Percentiles rank a stretch among this genome's conserved stretches.
Evolutionary conservation across 2,113 vertebrate genomes (phyloP).

Genomic region (Saiga tatarica): DNA sequence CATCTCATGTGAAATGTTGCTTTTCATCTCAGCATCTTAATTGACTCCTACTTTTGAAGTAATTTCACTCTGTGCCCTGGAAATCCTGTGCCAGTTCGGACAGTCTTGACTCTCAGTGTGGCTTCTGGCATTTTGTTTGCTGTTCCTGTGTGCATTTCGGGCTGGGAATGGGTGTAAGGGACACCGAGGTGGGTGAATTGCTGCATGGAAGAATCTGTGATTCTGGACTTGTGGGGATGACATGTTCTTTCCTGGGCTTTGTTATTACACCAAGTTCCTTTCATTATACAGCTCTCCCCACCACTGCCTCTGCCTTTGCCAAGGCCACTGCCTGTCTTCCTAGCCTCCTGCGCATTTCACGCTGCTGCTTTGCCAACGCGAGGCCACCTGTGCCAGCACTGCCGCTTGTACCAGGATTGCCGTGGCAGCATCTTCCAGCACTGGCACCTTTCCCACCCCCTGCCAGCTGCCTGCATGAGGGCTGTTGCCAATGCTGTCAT

Average conservation of each 20-base stretch:
- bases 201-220: background rate
- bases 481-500: background rate
- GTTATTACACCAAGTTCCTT: no score
- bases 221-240: rapidly evolving
- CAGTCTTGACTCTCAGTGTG: background rate
- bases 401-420: background rate
- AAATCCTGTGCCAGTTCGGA: background rate
- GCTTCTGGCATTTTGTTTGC: background rate
- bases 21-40: slow-evolving; percentile 72
- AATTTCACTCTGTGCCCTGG: background rate
- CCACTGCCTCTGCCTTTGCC: background rate
- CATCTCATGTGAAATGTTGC: slow-evolving; percentile 61
- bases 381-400: background rate
- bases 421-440: rapidly evolving
- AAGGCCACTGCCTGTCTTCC: background rate
- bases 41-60: slow-evolving; percentile 46
- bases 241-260: background rate
- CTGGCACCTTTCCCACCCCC: background rate
- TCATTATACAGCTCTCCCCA: rapidly evolving
- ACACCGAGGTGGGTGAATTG: rapidly evolving
- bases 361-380: background rate
- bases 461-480: background rate
- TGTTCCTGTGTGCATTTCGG: background rate
- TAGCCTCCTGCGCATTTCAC: background rate
- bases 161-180: background rate